Base-by-base conservation (phyloP, 2,888 invertebrate species). In the Acronicta psi region DNA sequence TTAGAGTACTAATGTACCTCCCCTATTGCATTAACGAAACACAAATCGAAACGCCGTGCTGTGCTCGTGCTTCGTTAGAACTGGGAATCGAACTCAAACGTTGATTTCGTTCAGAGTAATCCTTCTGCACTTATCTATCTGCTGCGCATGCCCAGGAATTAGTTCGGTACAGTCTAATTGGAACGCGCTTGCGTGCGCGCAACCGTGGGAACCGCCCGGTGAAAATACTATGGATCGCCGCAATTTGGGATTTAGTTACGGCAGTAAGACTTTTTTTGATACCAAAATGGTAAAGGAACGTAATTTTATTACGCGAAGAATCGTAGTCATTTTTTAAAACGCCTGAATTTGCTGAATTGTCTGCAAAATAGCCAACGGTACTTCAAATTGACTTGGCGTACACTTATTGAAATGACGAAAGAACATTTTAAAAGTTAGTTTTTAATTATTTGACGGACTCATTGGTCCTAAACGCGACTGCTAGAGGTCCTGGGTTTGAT, bases 121-220 rank as follows among this genome's bases (percentile, higher is more conserved):
- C 40, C 67, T 68, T 68, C 68, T 71, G 64, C 63, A 59, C 31
- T n/a, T 36, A 77, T 10, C 34, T 34, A 59, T 66, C 47, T 13
- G 37, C 81, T 7, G 50, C 36, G 85, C 86, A 86, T 83, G 88
- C 82, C 82, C 83, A 85, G 73, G 83, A 84, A 89, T 89, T 85
- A 87, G 83, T 77, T 80, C 76, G 78, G 77, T 77, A 83, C 82
- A 73, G 61, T 54, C 79, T 83, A 84, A 84, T 84, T 85, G 85
- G 85, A 80, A 81, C 79, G 81, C 79, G 79, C 67, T 91, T 89
- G 92, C 92, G 91, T 92, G 92, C 82, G 83, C 80, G 82, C 83
- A 75, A 70, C 84, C 92, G 92, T 91, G 92, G 91, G 92, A 92
- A 91, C 72, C 83, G 75, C 73, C 73, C 82, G 82, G 88, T 85